phyloP scores from a whole-genome alignment of 1,140 invertebrate species.

The Drosophila littoralis region DNA sequence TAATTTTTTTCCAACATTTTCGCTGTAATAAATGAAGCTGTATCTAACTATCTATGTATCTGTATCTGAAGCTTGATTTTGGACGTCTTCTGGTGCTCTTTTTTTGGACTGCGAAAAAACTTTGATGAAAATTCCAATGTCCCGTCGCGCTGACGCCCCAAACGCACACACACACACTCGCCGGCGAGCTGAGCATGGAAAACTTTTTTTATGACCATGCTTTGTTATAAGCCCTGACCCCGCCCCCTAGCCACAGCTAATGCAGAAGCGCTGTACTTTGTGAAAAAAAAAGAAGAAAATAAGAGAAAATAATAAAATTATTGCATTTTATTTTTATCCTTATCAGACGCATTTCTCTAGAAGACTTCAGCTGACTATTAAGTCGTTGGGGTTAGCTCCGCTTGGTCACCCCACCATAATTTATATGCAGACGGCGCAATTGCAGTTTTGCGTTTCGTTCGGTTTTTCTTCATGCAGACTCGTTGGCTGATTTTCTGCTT shows the following conservation, averaged over 20 bases:
- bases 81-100: constrained; percentile 1
- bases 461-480: background rate
- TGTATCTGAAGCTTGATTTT: constrained; percentile 4
- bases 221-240: constrained; percentile 12
- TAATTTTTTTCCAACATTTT: background rate
- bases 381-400: background rate
- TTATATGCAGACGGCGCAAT: constrained; percentile 37
- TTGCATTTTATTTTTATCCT: constrained; percentile 36
- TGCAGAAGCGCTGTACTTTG: constrained; percentile 23
- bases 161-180: background rate
- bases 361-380: constrained; percentile 2
- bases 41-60: background rate
- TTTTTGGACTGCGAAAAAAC: constrained; percentile 11
- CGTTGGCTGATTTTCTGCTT: background rate
- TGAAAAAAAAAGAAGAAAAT: background rate
- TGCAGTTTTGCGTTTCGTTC: constrained; percentile 21
- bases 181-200: background rate
- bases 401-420: constrained; percentile 7
- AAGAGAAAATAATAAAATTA: constrained; percentile 11
- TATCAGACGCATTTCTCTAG: constrained; percentile 20
- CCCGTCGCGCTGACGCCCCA: constrained; percentile 22
- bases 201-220: constrained; percentile 27
- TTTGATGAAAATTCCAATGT: constrained; percentile 28
- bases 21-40: background rate
- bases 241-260: constrained; percentile 7